These are phyloP conservation scores for Cricetomys ansorgei DNA, from an alignment of 2,113 vertebrate genomes.

Conservation along the genomic window DNA sequence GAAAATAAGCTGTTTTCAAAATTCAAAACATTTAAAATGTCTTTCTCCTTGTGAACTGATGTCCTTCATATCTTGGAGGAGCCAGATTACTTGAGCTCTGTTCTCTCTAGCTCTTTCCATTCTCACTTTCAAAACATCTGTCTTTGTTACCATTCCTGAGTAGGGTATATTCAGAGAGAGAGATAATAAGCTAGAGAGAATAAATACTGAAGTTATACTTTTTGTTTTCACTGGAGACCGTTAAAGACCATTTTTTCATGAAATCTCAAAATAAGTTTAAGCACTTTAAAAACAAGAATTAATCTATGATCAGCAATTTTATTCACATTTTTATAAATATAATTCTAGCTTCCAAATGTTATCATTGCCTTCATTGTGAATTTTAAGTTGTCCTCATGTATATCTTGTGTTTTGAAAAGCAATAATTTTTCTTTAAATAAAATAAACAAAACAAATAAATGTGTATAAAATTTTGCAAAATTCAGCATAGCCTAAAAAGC, in stretches of 20 bases:
- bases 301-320: background rate
- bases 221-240: background rate
- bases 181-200: background rate
- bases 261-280: background rate
- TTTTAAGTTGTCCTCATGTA: background rate
- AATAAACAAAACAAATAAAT: background rate
- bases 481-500: background rate
- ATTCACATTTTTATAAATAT: background rate
- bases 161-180: background rate
- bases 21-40: background rate
- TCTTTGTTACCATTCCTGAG: background rate
- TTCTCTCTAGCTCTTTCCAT: background rate
- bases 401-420: background rate
- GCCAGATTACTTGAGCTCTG: fast-evolving
- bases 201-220: background rate
- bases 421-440: background rate
- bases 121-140: background rate
- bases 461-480: background rate
- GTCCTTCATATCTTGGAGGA: background rate
- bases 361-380: background rate
- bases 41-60: background rate
- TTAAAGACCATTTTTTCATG: background rate
- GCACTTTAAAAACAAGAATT: background rate
- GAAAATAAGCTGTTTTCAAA: background rate
- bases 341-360: background rate